Conservation (phyloP, 2,888 invertebrate species). For the Pollenia amentaria region DNA sequence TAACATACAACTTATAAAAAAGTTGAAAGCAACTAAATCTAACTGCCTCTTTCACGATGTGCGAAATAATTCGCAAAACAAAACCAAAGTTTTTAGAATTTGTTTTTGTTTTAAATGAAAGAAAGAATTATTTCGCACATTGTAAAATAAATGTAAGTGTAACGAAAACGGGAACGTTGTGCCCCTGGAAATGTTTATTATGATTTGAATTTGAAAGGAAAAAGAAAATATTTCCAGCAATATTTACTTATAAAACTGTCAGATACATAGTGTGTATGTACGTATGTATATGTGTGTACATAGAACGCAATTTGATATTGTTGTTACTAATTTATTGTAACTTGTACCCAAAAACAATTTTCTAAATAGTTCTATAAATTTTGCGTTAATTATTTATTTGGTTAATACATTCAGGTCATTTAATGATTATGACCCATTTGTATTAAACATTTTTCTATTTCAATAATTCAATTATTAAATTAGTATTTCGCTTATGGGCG, state of each 20-base stretch:
- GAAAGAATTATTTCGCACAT: neutral
- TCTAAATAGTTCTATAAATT: neutral
- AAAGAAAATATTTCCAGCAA: neutral
- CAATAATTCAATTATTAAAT: slow-evolving; percentile 27
- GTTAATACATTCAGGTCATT: neutral
- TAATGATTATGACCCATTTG: slow-evolving; percentile 29
- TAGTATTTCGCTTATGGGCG: slow-evolving; percentile 44
- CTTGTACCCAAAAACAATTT: neutral
- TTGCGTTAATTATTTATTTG: neutral
- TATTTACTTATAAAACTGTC: neutral
- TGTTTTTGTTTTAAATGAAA: no score
- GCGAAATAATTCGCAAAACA: no score
- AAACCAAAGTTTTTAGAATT: no score
- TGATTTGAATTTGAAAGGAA: neutral
- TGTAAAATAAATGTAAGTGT: neutral
- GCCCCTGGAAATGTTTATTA: slow-evolving; percentile 1
- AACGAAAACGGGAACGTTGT: neutral
- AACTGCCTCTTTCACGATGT: no score
- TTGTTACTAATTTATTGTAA: neutral
- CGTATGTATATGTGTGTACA: neutral
- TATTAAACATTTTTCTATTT: neutral
- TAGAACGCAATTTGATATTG: slow-evolving; percentile 3
- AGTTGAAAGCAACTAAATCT: neutral
- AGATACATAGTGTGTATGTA: no score
- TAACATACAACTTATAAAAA: neutral